Base-by-base conservation (phyloP, 2,888 invertebrate genomes). In the Unio delphinus region DNA sequence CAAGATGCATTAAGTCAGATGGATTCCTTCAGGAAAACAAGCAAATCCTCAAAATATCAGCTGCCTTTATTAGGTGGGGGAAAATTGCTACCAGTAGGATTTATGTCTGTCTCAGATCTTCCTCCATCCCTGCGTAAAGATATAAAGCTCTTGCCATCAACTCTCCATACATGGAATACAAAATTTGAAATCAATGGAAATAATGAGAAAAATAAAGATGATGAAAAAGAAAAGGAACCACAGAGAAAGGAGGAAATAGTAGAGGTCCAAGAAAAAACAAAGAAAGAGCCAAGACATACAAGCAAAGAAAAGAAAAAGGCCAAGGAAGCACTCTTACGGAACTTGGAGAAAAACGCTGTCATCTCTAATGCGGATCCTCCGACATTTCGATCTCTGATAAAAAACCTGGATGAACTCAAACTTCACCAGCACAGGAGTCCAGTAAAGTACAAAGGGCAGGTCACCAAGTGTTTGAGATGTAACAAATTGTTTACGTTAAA, bases 391-490 rank as follows among this genome's bases (percentile, higher is more conserved):
- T 79, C 78, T 15, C 67, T 81, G 54, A 80, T 81, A 68, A 76
- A 75, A 65, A 78, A 80, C 15, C 56, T 81, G 26, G 81, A 81
- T 65, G 80, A 80, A n/a, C 75, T 80, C 26, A 76, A 80, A 64
- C 75, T 72, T 30, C 74, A 68, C 59, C 76, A 75, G 61, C 59
- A 67, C 6, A 70, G 70, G 17, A 79, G 68, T 67, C 56, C 54
- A 56, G 73, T 69, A 45, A 77, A 79, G 71, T 75, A 80, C 59
- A 73, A 77, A n/a, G 80, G 79, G 20, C 79, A 84, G 72, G 86
- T 86, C 6, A 79, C 85, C 55, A 86, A 85, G 67, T 88, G 88
- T 71, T 72, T 87, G n/a, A 73, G 87, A 7, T 88, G 88, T 78
- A 85, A 86, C 74, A 84, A 84, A 67, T 72, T 87, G 55, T 88